Evolutionary conservation across 2,113 vertebrate genomes (phyloP), one percentile per base, ranked within the genome.

Genomic region (Scalopus aquaticus): DNA sequence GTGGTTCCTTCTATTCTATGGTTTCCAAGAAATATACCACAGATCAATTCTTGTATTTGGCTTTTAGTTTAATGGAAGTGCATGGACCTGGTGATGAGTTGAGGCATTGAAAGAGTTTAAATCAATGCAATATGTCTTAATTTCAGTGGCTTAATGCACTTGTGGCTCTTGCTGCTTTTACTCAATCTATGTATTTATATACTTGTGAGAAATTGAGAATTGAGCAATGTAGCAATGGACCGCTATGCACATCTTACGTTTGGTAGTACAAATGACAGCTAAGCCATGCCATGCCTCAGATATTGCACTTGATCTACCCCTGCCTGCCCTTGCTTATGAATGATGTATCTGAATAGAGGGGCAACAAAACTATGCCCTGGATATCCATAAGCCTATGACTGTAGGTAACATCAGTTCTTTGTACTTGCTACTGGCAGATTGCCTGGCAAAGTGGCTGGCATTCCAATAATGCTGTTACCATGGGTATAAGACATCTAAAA

Each of bases 11-110:
- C 8, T 70, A 64, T 32, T 32, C 56, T 85, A 32, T 74, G n/a
- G 42, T 94, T 97, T 97, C 87, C 88, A 96, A 95, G 93, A 97
- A 96, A 92, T 88, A 93, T 64, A 42, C 92, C 97, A 92, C 90
- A 81, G 67, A 94, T 97, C 95, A 93, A 95, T 97, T 88, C 39
- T n/a, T 62, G 32, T 80, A 60, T 94, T 93, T 94, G 46, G 62
- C 92, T 94, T 97, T 96, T 96, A 97, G 88, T 54, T 12, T 94
- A 97, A 96, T 96, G 92, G 84, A 96, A 30, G 70, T 64, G 0
- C 49, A 49, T 42, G 9, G 79, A 73, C 5, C 42, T 90, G 76
- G 85, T 81, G 86, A 81, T 39, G 79, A 85, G 49, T 90, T 78
- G 67, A 81, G 58, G 19, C 60, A 69, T 42, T 77, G 46, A 80